Evolutionary conservation across 2,888 invertebrate genomes (phyloP).

Genomic region (Gryllus longicercus): DNA sequence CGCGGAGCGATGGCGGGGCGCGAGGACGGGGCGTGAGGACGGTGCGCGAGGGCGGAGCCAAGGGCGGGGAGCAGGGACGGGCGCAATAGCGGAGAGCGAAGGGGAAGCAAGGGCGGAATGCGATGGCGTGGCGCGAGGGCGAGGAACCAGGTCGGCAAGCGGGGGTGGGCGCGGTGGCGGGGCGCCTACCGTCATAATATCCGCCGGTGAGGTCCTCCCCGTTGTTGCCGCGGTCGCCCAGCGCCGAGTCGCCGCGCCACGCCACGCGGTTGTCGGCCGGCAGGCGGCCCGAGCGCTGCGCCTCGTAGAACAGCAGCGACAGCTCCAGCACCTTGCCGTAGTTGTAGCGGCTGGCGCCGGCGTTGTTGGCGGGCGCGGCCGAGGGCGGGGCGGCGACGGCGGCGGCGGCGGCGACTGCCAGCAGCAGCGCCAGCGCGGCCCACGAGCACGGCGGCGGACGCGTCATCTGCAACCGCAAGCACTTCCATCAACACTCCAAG

Average conservation of each 20-base stretch:
- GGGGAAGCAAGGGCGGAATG: no score
- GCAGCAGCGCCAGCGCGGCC: neutral
- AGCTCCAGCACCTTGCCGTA: slow-evolving; percentile 46
- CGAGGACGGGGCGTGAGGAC: no score
- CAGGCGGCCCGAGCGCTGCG: slow-evolving; percentile 55
- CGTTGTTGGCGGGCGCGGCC: neutral
- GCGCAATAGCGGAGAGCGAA: no score
- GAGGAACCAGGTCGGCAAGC: neutral
- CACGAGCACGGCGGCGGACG: neutral
- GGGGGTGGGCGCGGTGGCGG: no score
- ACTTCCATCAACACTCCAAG: neutral
- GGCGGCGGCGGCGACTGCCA: neutral
- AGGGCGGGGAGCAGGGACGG: no score
- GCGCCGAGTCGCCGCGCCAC: slow-evolving; percentile 56
- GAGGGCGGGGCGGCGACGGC: neutral
- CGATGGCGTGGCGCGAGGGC: no score
- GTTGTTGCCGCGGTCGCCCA: slow-evolving; percentile 50
- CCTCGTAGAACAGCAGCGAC: slow-evolving; percentile 56
- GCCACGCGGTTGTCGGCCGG: slow-evolving; percentile 51
- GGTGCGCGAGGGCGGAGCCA: no score
- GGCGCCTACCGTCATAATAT: slow-evolving; percentile 54
- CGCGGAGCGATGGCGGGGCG: no score
- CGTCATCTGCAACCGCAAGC: neutral
- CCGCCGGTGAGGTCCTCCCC: slow-evolving; percentile 57
- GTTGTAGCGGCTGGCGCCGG: neutral